Evolutionary conservation across 2,888 invertebrate species (phyloP).

Genomic region (Cyaniris semiargus): DNA sequence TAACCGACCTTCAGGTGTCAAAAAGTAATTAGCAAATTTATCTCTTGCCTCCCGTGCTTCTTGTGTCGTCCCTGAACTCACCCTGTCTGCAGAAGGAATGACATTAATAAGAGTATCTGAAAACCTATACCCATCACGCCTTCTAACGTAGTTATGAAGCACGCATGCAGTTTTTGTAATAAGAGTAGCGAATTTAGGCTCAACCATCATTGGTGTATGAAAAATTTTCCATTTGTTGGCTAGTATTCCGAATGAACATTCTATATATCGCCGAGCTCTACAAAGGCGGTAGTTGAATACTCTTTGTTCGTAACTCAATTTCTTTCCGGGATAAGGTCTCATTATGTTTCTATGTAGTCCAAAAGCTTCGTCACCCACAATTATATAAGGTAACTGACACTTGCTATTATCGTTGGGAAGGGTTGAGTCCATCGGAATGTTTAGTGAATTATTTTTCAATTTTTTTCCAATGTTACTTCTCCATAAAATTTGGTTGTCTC

Average conservation of each 20-base stretch:
- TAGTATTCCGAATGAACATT: slow-evolving; percentile 34
- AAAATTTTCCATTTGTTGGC: slow-evolving; percentile 34
- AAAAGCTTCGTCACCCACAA: slow-evolving; percentile 33
- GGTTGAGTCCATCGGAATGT: too few species aligned
- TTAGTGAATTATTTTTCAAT: too few species aligned
- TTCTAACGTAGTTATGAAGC: slow-evolving; percentile 25
- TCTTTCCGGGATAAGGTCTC: slow-evolving; percentile 29
- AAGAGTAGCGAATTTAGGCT: slow-evolving; percentile 14
- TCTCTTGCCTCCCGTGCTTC: slow-evolving; percentile 24
- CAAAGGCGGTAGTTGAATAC: slow-evolving; percentile 33
- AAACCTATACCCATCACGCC: slow-evolving; percentile 24
- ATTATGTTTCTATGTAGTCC: slow-evolving; percentile 24
- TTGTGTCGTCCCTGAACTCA: slow-evolving; percentile 26
- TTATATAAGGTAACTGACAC: slow-evolving; percentile 5
- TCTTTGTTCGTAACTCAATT: slow-evolving; percentile 12
- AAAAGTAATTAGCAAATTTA: slow-evolving; percentile 27
- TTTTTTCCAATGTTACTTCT: too few species aligned
- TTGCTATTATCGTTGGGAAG: not conserved
- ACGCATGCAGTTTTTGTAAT: slow-evolving; percentile 24
- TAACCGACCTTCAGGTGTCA: slow-evolving; percentile 22
- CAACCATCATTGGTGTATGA: not conserved
- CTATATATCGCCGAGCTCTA: slow-evolving; percentile 31
- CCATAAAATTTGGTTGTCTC: too few species aligned
- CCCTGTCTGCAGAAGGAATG: slow-evolving; percentile 18
- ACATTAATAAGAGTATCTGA: too few species aligned